A percentile compares a stretch with the other conserved stretches of the same genome.
Conservation (phyloP, 2,797 vertebrate species). For the Sorex maritimensis region DNA sequence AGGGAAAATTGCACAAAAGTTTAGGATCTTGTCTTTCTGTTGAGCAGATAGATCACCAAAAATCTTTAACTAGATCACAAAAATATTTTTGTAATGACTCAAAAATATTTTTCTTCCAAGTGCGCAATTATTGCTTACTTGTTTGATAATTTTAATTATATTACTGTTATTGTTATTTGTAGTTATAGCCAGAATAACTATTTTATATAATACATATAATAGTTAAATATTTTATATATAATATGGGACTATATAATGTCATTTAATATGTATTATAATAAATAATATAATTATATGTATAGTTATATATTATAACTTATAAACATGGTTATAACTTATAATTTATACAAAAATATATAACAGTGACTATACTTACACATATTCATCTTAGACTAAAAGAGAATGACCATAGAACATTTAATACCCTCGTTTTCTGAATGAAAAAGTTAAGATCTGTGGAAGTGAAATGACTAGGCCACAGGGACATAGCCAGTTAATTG, state of each 20-base stretch:
- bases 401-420: slow-evolving; percentile 21
- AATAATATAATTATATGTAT: no score
- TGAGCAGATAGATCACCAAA: slow-evolving; percentile 49
- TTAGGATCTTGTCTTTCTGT: not conserved
- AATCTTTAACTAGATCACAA: slow-evolving; percentile 47
- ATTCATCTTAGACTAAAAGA: slow-evolving; percentile 37
- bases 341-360: no score
- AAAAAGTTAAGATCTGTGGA: slow-evolving; percentile 57
- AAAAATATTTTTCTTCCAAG: slow-evolving; percentile 50
- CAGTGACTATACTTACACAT: not conserved
- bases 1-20: slow-evolving; percentile 51
- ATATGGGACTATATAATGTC: no score
- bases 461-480: slow-evolving; percentile 41
- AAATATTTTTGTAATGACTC: slow-evolving; percentile 44
- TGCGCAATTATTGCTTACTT: slow-evolving; percentile 3
- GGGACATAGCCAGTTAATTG: slow-evolving; percentile 38
- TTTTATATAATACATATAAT: no score
- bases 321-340: no score
- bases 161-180: no score
- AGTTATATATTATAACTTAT: no score
- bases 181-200: no score
- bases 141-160: slow-evolving; percentile 51
- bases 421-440: slow-evolving; percentile 51
- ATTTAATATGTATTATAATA: no score
- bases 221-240: no score